Base-by-base conservation (phyloP, 2,888 invertebrate species). In the Caenorhabditis uteleia region DNA sequence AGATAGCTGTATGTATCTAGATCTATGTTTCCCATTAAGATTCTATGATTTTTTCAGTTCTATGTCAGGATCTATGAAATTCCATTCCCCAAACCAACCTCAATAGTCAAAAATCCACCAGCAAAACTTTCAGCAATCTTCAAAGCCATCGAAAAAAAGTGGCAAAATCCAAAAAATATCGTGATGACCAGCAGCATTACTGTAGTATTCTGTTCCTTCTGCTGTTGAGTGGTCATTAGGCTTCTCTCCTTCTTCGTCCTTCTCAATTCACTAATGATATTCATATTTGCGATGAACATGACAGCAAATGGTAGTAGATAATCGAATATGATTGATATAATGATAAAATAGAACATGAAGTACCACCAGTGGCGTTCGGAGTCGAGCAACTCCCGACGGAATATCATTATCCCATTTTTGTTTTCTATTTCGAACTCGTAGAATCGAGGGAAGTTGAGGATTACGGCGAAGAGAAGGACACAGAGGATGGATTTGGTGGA, bases 141-240 rank as follows among this genome's bases (percentile, higher is more conserved):
- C 26, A 59, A 25, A 7, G 49, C 58, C 64, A 65, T 65, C 16
- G 64, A 65, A 23, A 65, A 59, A 21, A 59, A 58, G 23, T 65
- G 64, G n/a, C 66, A 66, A 29, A 66, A 58, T 2, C 59, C 66
- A 26, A 66, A 66, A 45, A 60, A 59, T 29, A 56, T 55, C 0
- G 66, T 66, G 51, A 66, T 39, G 23, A 66, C 60, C n/a, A 66
- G 21, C 23, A 66, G 31, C 66, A 66, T 66, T 1, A 59, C 46
- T 1, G 66, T 66, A 3, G 66, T 66, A 27, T 66, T 66, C 31
- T 66, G 59, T 42, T 66, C 66, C 34, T 66, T 66, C 27, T 59
- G 66, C 36, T 66, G 66, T 44, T 66, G 57, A 27, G 56, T 66
- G 34, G 66, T 59, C 60, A 66, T 51, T 29, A 66, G 31, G 31